Percentiles rank a stretch among this genome's conserved stretches.
Conservation (phyloP, 2,888 invertebrate species). For the Parnassius apollo region DNA sequence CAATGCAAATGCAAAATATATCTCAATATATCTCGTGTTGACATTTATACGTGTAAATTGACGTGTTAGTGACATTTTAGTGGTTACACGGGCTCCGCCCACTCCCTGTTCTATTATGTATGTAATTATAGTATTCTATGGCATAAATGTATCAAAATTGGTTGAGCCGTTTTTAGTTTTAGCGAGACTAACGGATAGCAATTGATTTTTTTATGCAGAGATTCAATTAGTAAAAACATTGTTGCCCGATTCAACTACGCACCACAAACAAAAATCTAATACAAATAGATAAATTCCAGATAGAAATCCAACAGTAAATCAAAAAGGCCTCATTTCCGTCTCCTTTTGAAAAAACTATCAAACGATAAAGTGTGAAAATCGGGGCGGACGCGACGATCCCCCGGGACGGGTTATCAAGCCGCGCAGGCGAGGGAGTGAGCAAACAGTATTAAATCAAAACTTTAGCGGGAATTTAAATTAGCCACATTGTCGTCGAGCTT, state of each 20-base stretch:
- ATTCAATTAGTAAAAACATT: background rate
- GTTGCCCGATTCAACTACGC: background rate
- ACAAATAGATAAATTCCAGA: background rate
- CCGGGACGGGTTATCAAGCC: slow-evolving; percentile 40
- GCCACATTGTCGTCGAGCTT: slow-evolving; percentile 29
- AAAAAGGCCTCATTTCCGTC: slow-evolving; percentile 4
- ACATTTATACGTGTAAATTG: too few relatives aligned
- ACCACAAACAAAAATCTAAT: background rate
- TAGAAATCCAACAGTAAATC: background rate
- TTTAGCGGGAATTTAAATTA: slow-evolving; percentile 40
- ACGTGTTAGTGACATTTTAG: too few relatives aligned
- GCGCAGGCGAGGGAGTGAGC: slow-evolving; percentile 37
- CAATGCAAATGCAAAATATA: too few relatives aligned
- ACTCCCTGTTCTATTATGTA: too few relatives aligned
- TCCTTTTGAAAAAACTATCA: slow-evolving; percentile 9
- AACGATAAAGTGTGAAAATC: slow-evolving; percentile 18
- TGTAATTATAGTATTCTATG: too few relatives aligned
- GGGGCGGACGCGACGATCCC: slow-evolving; percentile 28
- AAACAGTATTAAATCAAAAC: slow-evolving; percentile 40
- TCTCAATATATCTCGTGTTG: too few relatives aligned
- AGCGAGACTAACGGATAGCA: too few relatives aligned
- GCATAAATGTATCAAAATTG: too few relatives aligned
- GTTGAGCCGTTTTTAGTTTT: too few relatives aligned
- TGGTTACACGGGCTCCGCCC: too few relatives aligned
- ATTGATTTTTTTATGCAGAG: too few relatives aligned